phyloP scores from a whole-genome alignment of 2,113 vertebrate genomes.

The Picathartes gymnocephalus region DNA sequence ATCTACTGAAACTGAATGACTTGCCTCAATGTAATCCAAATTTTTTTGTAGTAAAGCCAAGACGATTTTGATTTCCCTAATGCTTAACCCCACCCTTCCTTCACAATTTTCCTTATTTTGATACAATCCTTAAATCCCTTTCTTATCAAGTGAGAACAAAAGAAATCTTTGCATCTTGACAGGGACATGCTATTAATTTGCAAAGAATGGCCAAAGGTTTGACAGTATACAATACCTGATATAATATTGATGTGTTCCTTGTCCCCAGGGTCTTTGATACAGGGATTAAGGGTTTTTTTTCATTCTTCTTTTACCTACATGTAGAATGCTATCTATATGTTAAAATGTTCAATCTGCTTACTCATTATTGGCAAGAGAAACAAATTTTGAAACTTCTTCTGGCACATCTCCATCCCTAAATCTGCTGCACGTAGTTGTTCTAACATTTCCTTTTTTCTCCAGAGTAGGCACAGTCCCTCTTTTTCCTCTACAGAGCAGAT shows the following conservation, averaged over 20 bases:
- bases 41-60: not conserved
- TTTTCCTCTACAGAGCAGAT: slow-evolving; percentile 47
- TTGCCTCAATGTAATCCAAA: not conserved
- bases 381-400: not conserved
- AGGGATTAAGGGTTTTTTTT: not conserved
- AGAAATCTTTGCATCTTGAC: not conserved
- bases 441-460: not conserved
- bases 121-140: not conserved
- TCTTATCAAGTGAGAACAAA: not conserved
- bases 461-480: slow-evolving; percentile 51
- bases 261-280: not conserved
- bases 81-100: not conserved
- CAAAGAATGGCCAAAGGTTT: not conserved
- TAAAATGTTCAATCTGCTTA: slow-evolving; percentile 18
- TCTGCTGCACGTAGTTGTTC: slow-evolving; percentile 1
- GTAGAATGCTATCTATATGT: not conserved
- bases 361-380: slow-evolving; percentile 19
- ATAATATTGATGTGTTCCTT: not conserved
- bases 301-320: not conserved
- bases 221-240: not conserved
- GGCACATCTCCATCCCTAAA: not conserved
- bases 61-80: not conserved
- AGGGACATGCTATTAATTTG: not conserved
- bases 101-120: not conserved
- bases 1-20: not conserved